These are phyloP conservation scores for Melieria omissa DNA, from an alignment of 2,888 invertebrate genomes.

Conservation along the genomic window DNA sequence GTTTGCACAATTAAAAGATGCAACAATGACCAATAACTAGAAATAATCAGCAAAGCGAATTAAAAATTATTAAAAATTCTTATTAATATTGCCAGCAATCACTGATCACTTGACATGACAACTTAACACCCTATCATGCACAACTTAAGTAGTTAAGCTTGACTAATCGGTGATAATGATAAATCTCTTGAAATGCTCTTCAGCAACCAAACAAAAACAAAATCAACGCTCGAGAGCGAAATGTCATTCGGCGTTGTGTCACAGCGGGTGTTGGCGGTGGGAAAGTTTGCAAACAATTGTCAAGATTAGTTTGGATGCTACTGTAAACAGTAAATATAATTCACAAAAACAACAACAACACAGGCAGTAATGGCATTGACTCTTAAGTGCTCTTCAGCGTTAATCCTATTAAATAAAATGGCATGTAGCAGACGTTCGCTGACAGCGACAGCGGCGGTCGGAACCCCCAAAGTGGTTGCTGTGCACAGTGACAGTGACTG, in stretches of 20 bases:
- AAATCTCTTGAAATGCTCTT: slow-evolving; percentile 23
- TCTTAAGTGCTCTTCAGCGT: slow-evolving; percentile 64
- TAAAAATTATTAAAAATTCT: too few species aligned
- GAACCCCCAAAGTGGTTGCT: background rate
- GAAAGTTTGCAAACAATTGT: slow-evolving; percentile 62
- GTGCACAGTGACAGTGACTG: slow-evolving; percentile 2
- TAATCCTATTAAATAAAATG: slow-evolving; percentile 64
- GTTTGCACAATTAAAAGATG: too few species aligned
- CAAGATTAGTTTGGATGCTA: slow-evolving; percentile 41
- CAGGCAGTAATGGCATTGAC: slow-evolving; percentile 54
- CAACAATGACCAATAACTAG: too few species aligned
- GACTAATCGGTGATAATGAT: slow-evolving; percentile 48
- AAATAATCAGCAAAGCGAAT: too few species aligned
- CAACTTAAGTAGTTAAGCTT: slow-evolving; percentile 49
- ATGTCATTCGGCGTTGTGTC: slow-evolving; percentile 21
- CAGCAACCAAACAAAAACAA: background rate
- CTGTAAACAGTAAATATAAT: slow-evolving; percentile 48
- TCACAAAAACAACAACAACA: slow-evolving; percentile 48
- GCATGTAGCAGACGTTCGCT: slow-evolving; percentile 35
- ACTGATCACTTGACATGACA: too few species aligned
- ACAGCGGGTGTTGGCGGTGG: slow-evolving; percentile 55
- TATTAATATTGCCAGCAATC: too few species aligned
- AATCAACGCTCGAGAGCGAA: slow-evolving; percentile 9
- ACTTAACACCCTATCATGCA: slow-evolving; percentile 35
- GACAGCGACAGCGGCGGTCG: slow-evolving; percentile 12